Conservation (phyloP, 2,888 invertebrate species). For the Xestia ashworthii region DNA sequence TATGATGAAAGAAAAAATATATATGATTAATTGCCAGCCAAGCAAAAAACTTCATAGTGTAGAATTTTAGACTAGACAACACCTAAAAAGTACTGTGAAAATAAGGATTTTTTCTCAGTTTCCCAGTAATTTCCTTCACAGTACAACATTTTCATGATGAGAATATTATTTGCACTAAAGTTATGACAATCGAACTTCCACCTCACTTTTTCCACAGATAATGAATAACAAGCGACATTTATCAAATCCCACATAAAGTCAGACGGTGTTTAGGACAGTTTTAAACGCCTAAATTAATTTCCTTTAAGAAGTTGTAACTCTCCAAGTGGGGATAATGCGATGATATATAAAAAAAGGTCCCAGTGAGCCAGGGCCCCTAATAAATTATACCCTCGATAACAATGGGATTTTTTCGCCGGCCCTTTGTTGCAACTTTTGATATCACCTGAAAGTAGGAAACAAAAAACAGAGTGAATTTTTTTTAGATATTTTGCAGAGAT, state of each 20-base stretch:
- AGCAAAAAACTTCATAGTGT: neutral
- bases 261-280: constrained; percentile 87
- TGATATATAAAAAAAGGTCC: constrained; percentile 91
- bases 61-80: neutral
- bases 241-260: constrained; percentile 86
- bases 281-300: constrained; percentile 90
- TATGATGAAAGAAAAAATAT: too few species aligned
- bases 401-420: constrained; percentile 90
- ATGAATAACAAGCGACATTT: constrained; percentile 78
- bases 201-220: constrained; percentile 61
- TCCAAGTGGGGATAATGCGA: constrained; percentile 90
- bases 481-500: constrained; percentile 33
- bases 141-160: neutral
- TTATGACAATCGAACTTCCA: constrained; percentile 29
- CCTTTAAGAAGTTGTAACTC: constrained; percentile 91
- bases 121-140: neutral
- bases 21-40: neutral
- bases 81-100: neutral
- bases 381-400: constrained; percentile 91
- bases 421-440: constrained; percentile 90
- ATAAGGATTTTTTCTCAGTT: neutral
- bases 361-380: constrained; percentile 87
- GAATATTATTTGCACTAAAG: neutral
- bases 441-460: constrained; percentile 87
- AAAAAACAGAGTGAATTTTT: constrained; percentile 54